A percentile compares a stretch with the other conserved stretches of the same genome.
phyloP scores from a whole-genome alignment of 2,797 vertebrate species.

The Eupleurogrammus muticus region DNA sequence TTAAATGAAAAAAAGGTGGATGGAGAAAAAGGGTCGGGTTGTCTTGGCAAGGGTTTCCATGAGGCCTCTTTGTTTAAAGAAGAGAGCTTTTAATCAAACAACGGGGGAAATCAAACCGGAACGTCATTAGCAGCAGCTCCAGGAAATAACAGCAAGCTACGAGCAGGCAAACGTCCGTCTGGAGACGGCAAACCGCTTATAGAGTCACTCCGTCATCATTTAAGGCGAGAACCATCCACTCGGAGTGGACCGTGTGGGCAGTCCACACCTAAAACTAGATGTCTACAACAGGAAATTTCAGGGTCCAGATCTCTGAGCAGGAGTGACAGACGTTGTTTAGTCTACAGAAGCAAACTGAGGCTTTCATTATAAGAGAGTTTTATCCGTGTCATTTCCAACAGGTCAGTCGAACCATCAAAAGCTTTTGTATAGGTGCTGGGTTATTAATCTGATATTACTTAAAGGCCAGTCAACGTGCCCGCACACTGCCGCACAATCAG shows the following conservation, averaged over 20 bases:
- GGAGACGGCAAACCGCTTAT: constrained; percentile 42
- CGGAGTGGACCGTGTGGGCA: constrained; percentile 46
- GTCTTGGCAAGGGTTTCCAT: constrained; percentile 13
- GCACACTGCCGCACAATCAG: not conserved
- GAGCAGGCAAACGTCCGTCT: constrained; percentile 31
- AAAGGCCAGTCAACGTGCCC: not conserved
- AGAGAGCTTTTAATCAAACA: constrained; percentile 42
- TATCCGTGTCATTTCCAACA: not conserved
- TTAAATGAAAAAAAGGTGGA: constrained; percentile 19
- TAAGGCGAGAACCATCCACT: constrained; percentile 49
- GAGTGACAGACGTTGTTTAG: constrained; percentile 54
- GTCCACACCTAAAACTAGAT: constrained; percentile 43
- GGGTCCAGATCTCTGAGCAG: constrained; percentile 36
- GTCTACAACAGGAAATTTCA: constrained; percentile 52
- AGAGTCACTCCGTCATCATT: constrained; percentile 57
- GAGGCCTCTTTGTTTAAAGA: constrained; percentile 19
- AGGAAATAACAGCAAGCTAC: constrained; percentile 32
- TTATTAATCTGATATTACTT: constrained; percentile 4
- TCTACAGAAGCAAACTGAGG: constrained; percentile 31
- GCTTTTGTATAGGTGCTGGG: constrained; percentile 2
- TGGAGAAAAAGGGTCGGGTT: not conserved
- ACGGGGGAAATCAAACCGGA: constrained; percentile 32
- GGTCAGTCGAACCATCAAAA: not conserved
- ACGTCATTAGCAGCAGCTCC: constrained; percentile 46
- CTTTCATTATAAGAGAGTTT: constrained; percentile 1